Evolutionary conservation across 2,888 invertebrate genomes (phyloP), one percentile per base, ranked within the genome.

Genomic region (Caenorhabditis zanzibari): DNA sequence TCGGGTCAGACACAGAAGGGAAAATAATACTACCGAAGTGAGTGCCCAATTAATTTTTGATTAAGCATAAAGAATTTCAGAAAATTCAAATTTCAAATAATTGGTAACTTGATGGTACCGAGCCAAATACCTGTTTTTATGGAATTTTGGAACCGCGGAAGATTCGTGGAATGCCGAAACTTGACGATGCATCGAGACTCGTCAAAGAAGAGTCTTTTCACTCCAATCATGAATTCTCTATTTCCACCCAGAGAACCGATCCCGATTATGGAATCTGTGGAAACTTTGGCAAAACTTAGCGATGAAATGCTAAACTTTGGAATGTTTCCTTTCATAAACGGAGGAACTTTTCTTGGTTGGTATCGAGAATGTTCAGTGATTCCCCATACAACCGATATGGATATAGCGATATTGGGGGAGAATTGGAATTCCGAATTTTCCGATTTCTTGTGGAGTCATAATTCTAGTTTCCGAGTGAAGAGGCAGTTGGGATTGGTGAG

Each of bases 311-410:
- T 81, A 9, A 6, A 12, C 0, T 63, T 63, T 19, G 69, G 61
- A 0, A 81, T 81, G 56, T 81, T 69, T 19, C 63, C 84, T 1
- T 81, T 81, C 47, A 24, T 84, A 4, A 76, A 68, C 35, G 72
- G 81, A 10, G 84, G 84, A 14, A 84, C 84, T 2, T 22, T 81
- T n/a, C 52, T 84, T 19, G 84, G 85, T 16, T 85, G 85, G 85
- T 85, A 79, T 54, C 35, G 85, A 16, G 85, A 85, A 56, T 85
- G 81, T 19, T 63, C 74, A 24, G 64, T 85, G 16, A 85, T 85
- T 19, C 75, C 85, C 6, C 82, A 82, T 54, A 85, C 85, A 0
- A 26, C 24, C 7, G 85, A 85, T 44, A 75, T 85, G 82, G 85
- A 85, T 26, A 19, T 85, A 2, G 56, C 68, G 0, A 52, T 82